Conservation (phyloP, 2,888 invertebrate species). For the Amphiduros pacificus region DNA sequence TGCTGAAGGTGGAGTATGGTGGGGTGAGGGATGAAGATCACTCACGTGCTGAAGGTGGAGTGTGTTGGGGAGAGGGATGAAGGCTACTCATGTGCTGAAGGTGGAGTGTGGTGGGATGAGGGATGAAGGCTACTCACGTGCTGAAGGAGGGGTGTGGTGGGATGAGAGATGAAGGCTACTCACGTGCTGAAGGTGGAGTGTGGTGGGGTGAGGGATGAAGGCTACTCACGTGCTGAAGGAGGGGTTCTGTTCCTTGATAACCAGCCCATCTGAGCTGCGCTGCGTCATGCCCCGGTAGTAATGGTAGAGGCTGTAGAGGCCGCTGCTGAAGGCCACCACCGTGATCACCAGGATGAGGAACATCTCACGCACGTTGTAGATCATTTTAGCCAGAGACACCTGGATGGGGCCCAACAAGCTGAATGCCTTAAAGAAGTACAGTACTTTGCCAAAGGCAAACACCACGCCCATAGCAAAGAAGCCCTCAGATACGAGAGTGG, state of each 20-base stretch:
- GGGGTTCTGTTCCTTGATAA: not conserved
- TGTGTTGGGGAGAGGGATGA: no score
- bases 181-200: no score
- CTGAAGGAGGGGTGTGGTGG: no score
- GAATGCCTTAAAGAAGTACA: conserved; percentile 12
- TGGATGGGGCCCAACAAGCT: conserved; percentile 16
- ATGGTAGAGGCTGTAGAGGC: conserved; percentile 6
- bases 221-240: conserved; percentile 10
- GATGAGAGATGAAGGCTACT: no score
- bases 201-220: no score
- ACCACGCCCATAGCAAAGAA: conserved; percentile 17
- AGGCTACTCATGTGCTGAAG: no score
- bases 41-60: no score
- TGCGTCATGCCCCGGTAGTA: conserved; percentile 1
- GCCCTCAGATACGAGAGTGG: conserved; percentile 19
- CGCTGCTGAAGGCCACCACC: conserved; percentile 16
- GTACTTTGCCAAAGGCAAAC: conserved; percentile 14
- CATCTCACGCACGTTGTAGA: conserved; percentile 17
- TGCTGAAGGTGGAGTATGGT: no score
- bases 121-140: no score
- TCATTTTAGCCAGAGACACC: conserved; percentile 19
- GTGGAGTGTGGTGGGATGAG: no score
- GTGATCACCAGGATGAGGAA: conserved; percentile 10
- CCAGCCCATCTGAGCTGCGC: not conserved
- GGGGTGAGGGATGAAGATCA: no score